These are phyloP conservation scores for Phylloscopus whistleri DNA, from an alignment of 2,113 vertebrate species.

Conservation along the genomic window DNA sequence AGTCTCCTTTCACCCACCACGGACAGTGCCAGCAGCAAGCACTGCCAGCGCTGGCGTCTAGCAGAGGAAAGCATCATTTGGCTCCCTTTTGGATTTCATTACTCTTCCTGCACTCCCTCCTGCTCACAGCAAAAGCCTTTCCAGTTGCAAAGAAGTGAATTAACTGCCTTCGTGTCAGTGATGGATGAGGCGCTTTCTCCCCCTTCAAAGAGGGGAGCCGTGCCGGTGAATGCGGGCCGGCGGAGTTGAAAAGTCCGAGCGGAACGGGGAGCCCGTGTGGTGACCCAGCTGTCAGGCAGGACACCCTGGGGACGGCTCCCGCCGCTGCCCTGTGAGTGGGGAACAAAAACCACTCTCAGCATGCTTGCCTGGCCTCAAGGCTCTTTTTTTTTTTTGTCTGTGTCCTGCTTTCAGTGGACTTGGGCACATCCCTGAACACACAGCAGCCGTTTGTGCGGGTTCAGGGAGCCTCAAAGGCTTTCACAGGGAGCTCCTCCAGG, in stretches of 20 bases:
- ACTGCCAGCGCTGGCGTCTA: not conserved
- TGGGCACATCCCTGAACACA: constrained; percentile 79
- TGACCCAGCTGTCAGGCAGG: constrained; percentile 73
- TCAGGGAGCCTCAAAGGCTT: constrained; percentile 71
- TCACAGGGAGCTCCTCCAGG: constrained; percentile 14
- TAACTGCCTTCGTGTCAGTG: constrained; percentile 75
- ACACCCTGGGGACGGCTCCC: constrained; percentile 77
- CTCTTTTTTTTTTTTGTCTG: constrained; percentile 49
- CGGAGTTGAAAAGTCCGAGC: constrained; percentile 68
- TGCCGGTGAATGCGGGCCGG: constrained; percentile 44
- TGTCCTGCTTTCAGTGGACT: constrained; percentile 73
- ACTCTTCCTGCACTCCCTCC: constrained; percentile 46
- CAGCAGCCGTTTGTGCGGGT: constrained; percentile 55
- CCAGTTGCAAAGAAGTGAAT: constrained; percentile 66
- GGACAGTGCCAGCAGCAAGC: not conserved
- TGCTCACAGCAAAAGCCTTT: constrained; percentile 50
- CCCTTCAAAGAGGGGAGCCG: constrained; percentile 69
- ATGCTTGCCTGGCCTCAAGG: constrained; percentile 61
- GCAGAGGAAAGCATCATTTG: constrained; percentile 46
- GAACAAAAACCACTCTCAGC: constrained; percentile 87
- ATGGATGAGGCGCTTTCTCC: constrained; percentile 80
- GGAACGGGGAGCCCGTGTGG: constrained; percentile 70
- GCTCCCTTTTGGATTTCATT: constrained; percentile 40
- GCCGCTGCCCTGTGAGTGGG: constrained; percentile 70
- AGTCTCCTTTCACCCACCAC: constrained; percentile 13